phyloP scores from a whole-genome alignment of 2,888 invertebrate species.

The Pristionchus arcanus region DNA sequence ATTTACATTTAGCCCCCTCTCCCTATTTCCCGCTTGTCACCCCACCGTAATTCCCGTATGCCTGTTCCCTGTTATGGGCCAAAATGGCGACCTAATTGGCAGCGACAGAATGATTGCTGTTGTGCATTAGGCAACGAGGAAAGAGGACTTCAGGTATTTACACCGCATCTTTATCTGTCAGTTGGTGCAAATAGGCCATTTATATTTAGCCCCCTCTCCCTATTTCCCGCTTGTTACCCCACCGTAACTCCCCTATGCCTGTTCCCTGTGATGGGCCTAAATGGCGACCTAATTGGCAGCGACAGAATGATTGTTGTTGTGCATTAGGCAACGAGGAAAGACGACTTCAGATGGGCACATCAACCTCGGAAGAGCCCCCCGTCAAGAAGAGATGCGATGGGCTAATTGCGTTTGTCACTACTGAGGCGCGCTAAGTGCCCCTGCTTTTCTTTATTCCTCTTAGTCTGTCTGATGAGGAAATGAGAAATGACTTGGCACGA shows the following conservation, averaged over 20 bases:
- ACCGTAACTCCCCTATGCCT: background rate
- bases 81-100: background rate
- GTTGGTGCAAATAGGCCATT: too few relatives aligned
- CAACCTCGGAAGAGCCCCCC: background rate
- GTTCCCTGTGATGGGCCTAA: background rate
- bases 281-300: background rate
- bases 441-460: background rate
- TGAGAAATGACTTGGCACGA: too few relatives aligned
- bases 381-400: background rate
- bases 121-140: background rate
- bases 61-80: background rate
- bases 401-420: conserved; percentile 34
- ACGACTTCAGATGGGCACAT: conserved; percentile 40
- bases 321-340: background rate
- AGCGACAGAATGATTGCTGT: conserved; percentile 39
- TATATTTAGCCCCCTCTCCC: background rate
- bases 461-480: too few relatives aligned
- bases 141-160: too few relatives aligned
- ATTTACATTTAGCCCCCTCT: background rate
- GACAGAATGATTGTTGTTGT: conserved; percentile 43
- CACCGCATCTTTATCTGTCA: too few relatives aligned
- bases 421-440: conserved; percentile 31
- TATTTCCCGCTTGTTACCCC: background rate
- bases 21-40: background rate
- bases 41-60: background rate